Base-by-base conservation (phyloP, 1,140 invertebrate genomes). In the Vanessa tameamea region DNA sequence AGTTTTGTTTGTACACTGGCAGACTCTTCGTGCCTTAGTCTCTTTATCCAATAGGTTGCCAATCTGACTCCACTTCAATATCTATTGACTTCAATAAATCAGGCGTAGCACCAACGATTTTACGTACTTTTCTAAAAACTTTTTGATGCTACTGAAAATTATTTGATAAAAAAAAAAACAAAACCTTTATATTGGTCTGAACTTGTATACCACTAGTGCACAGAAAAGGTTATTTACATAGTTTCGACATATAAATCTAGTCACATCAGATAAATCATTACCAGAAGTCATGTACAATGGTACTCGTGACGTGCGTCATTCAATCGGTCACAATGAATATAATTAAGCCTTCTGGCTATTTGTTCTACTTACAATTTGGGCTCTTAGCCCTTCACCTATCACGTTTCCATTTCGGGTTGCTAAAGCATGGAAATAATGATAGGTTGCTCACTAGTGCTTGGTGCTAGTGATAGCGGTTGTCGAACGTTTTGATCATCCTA, bases 341-440 rank as follows among this genome's bases (percentile, higher is more conserved):
- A 91, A 89, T 89, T 81, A 83, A 73, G 77, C 77, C 83, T 74
- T 74, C 72, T 69, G 79, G 75, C 81, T 83, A 79, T 89, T 87
- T 91, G 87, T 85, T 88, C 88, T 88, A 90, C 82, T 88, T 86
- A 84, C 82, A 76, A 84, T 88, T 87, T 81, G 81, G 82, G 81
- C 82, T 80, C 83, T 82, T 79, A 83, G 87, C 88, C 88, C 90
- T 89, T 92, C 90, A 89, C 88, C 85, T 87, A 88, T 88, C 85
- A 87, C 85, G 86, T 85, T 89, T 89, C 84, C 71, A 85, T 86
- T 53, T 87, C 86, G 80, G 78, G 82, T 90, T 88, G 87, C 87
- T 79, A 88, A 88, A 91, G 82, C 85, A 72, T 82, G 82, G 79
- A 77, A 79, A 82, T 89, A 90, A 90, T 90, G 80, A 86, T 87